Evolutionary conservation across 2,113 vertebrate species (phyloP), one percentile per base, ranked within the genome.

Genomic region (Ciconia maguari): DNA sequence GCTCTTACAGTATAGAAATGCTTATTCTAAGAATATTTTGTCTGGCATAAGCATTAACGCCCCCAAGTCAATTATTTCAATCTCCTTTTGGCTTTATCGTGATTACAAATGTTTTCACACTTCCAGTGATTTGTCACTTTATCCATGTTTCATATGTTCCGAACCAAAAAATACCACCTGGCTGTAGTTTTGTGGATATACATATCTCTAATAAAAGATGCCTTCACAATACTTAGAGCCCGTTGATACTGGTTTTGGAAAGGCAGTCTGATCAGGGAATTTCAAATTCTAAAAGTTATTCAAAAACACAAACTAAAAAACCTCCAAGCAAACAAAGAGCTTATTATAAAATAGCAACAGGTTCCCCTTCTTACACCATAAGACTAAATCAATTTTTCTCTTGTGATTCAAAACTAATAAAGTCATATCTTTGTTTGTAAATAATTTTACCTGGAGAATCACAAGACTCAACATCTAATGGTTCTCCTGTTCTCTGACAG

Each of bases 11-110:
- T 4, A 6, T 36, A 92, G 44, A 88, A 97, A 88, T 83, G 44
- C 13, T 94, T 49, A 44, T 87, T 91, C 44, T 75, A 86, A 77
- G 66, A 97, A 76, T 66, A 54, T 88, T 83, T 91, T 95, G 18
- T 25, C 71, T 92, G 68, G 44, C 16, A 84, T 27, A 94, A 80
- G 4, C 38, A 79, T 61, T 84, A 95, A 76, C 15, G 11, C 27
- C 60, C 82, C 52, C 9, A 4, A 85, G 26, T 81, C 44, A 74
- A 54, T 79, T 62, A 7, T 88, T 86, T 84, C 82, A 29, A 24
- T 86, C 30, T 86, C 22, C 52, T 95, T 83, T 82, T 71, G 32
- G 26, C 16, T 88, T 91, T 79, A 55, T 58, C 13, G 0, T 48
- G 44, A 81, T 85, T 78, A 66, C 8, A 61, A n/a, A 5, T 52